Evolutionary conservation across 2,888 invertebrate genomes (phyloP).

Genomic region (Scotopteryx bipunctaria): DNA sequence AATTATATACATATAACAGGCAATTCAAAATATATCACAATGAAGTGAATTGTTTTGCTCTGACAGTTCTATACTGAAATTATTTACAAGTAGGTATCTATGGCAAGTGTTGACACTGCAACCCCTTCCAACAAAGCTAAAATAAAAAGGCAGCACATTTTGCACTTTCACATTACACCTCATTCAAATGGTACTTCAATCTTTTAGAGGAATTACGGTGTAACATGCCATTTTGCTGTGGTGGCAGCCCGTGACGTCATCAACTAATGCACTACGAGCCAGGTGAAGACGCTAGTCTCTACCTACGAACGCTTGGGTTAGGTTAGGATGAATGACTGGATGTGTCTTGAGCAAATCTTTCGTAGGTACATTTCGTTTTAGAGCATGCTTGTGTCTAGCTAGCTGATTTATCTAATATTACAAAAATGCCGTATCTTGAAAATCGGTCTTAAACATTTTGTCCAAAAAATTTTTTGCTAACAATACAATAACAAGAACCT

Average conservation of each 20-base stretch:
- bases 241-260: constrained; percentile 72
- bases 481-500: no score
- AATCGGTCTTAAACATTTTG: no score
- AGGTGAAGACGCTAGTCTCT: constrained; percentile 28
- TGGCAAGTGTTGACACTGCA: background rate
- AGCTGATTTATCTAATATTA: no score
- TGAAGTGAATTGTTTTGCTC: no score
- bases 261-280: constrained; percentile 71
- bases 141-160: constrained; percentile 41
- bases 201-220: constrained; percentile 66
- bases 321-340: constrained; percentile 9
- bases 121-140: constrained; percentile 7
- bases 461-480: no score
- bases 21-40: no score
- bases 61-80: no score
- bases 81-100: background rate
- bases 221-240: constrained; percentile 24
- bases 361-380: no score
- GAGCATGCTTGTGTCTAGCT: no score
- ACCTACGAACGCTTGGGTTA: constrained; percentile 2
- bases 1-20: no score
- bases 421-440: no score
- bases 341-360: background rate
- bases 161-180: constrained; percentile 48
- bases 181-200: constrained; percentile 64